Percentiles rank a stretch among this genome's conserved stretches.
These are phyloP conservation scores for Nothobranchius kuhntae DNA, from an alignment of 2,113 vertebrate species.

Conservation along the genomic window DNA sequence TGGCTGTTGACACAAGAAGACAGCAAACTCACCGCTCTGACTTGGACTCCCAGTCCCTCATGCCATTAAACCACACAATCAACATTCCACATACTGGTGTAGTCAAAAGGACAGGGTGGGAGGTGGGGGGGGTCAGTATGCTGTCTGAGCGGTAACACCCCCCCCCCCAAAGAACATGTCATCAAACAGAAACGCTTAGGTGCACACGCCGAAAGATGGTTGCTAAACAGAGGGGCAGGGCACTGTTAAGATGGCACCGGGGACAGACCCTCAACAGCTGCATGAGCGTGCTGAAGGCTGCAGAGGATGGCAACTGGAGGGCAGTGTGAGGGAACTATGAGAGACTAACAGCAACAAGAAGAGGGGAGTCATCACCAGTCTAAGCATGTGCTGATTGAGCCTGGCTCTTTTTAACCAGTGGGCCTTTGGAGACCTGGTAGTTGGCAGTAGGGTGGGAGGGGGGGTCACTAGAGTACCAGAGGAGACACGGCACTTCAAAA, in stretches of 20 bases:
- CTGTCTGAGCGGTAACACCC: slow-evolving; percentile 60
- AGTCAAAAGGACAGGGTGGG: slow-evolving; percentile 7
- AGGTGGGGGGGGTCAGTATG: slow-evolving; percentile 46
- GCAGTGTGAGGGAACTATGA: slow-evolving; percentile 75
- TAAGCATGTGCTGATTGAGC: slow-evolving; percentile 80
- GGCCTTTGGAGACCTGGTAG: slow-evolving; percentile 62
- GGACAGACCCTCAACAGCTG: slow-evolving; percentile 79
- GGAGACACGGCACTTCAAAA: slow-evolving; percentile 63
- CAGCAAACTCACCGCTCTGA: slow-evolving; percentile 51
- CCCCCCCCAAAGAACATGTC: slow-evolving; percentile 70
- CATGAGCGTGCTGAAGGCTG: slow-evolving; percentile 65
- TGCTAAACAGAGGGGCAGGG: slow-evolving; percentile 70
- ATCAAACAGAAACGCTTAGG: slow-evolving; percentile 79
- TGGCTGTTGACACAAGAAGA: slow-evolving; percentile 60
- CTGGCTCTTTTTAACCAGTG: slow-evolving; percentile 64
- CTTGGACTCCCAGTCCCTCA: slow-evolving; percentile 31
- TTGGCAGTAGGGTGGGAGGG: slow-evolving; percentile 35
- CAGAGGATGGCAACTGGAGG: slow-evolving; percentile 65
- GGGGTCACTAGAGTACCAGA: slow-evolving; percentile 60
- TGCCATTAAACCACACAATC: slow-evolving; percentile 42
- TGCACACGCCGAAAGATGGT: slow-evolving; percentile 71
- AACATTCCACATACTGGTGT: slow-evolving; percentile 47
- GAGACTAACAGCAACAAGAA: slow-evolving; percentile 76
- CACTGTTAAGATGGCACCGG: slow-evolving; percentile 76
- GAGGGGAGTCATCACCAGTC: slow-evolving; percentile 68